phyloP scores from a whole-genome alignment of 2,888 invertebrate species.

The Ormyrus labotus region DNA sequence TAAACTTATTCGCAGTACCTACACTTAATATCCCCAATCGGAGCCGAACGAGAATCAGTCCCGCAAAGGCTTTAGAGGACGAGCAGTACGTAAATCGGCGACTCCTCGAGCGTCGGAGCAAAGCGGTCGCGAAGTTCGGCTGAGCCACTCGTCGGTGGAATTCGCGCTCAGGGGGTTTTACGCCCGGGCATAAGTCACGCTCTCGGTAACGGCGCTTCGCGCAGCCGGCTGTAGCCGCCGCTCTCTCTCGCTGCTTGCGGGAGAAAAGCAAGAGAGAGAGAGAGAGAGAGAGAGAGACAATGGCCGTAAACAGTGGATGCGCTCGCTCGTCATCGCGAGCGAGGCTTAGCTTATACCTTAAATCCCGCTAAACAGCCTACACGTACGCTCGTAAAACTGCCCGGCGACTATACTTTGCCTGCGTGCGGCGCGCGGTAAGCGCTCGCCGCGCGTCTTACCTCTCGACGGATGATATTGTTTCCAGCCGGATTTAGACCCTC shows the following conservation, averaged over 20 bases:
- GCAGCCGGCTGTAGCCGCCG: constrained; percentile 5
- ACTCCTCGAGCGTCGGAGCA: neutral
- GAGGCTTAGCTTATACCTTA: constrained; percentile 61
- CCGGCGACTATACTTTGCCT: too few relatives aligned
- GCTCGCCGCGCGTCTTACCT: too few relatives aligned
- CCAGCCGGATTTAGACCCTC: too few relatives aligned
- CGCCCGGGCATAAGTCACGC: constrained; percentile 43
- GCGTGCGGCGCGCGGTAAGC: too few relatives aligned
- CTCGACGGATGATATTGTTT: too few relatives aligned
- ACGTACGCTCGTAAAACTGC: neutral
- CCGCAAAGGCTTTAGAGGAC: constrained; percentile 40
- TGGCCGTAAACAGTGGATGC: constrained; percentile 70
- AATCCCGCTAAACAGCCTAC: constrained; percentile 6
- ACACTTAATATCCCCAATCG: neutral
- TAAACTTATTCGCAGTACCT: too few relatives aligned
- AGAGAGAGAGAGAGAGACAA: constrained; percentile 65
- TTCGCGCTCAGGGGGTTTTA: neutral
- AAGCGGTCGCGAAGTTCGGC: too few relatives aligned
- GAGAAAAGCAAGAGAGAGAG: constrained; percentile 12
- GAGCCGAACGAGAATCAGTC: constrained; percentile 6
- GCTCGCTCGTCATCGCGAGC: constrained; percentile 61
- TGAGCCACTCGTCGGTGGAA: too few relatives aligned
- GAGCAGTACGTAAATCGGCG: neutral
- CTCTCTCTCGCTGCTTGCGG: neutral
- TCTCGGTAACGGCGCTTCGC: constrained; percentile 41